Percentiles rank a stretch among this genome's conserved stretches.
Evolutionary conservation across 2,113 vertebrate species (phyloP).

Genomic region (Nanorana parkeri): DNA sequence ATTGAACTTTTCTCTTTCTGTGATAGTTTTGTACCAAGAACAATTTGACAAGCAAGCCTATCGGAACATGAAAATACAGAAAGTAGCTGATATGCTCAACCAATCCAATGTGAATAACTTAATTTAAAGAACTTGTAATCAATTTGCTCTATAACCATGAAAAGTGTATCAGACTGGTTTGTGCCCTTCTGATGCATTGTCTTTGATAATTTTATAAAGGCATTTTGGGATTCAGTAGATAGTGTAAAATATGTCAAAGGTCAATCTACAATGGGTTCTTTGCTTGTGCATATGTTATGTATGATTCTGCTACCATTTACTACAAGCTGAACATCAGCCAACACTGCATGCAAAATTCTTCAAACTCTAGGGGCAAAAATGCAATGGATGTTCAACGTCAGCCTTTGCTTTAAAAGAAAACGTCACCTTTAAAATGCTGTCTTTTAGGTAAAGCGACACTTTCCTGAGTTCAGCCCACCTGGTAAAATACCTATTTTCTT

Average conservation of each 20-base stretch:
- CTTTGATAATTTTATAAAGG: constrained; percentile 19
- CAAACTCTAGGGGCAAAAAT: too few species aligned
- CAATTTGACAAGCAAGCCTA: constrained; percentile 19
- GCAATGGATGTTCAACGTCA: too few species aligned
- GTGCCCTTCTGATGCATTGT: neutral
- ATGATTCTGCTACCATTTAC: too few species aligned
- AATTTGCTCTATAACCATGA: constrained; percentile 20
- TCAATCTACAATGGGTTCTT: too few species aligned
- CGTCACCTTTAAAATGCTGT: too few species aligned
- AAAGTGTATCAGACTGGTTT: constrained; percentile 12
- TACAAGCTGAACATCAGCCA: too few species aligned
- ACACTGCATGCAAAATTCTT: too few species aligned
- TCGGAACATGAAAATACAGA: constrained; percentile 31
- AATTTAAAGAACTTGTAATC: constrained; percentile 31
- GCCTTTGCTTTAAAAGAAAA: too few species aligned
- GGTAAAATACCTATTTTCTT: too few species aligned
- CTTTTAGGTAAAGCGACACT: too few species aligned
- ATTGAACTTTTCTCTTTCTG: constrained; percentile 14
- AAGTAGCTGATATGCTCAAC: constrained; percentile 10
- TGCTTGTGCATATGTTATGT: too few species aligned
- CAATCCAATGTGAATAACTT: neutral
- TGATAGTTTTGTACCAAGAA: constrained; percentile 35
- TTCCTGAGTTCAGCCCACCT: too few species aligned
- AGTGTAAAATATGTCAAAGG: neutral
- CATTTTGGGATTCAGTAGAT: constrained; percentile 21